Evolutionary conservation across 30 jellyfish, hydroid and myxozoan species (phyloP).

Genomic region (Pseudorhiza aurosa): DNA sequence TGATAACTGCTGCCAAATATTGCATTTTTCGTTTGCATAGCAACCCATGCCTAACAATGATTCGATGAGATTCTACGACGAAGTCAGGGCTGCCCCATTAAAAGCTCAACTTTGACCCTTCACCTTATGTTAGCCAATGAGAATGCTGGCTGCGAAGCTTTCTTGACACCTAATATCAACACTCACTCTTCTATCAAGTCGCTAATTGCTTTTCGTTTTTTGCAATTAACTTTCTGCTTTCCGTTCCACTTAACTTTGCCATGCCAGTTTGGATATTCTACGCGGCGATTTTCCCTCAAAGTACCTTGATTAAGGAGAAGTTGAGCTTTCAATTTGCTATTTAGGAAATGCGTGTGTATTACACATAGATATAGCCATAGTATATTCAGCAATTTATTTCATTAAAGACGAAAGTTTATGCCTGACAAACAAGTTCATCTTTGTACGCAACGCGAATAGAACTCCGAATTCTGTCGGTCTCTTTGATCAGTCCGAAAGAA

Average conservation of each 20-base stretch:
- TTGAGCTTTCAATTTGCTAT: slow-evolving; percentile 44
- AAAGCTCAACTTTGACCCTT: too few species aligned
- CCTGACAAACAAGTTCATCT: slow-evolving; percentile 61
- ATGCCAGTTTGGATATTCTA: slow-evolving; percentile 45
- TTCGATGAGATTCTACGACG: too few species aligned
- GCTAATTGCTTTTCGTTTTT: neutral
- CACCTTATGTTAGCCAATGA: too few species aligned
- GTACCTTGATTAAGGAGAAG: slow-evolving; percentile 15
- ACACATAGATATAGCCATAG: slow-evolving; percentile 7
- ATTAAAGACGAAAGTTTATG: slow-evolving; percentile 44
- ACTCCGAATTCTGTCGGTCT: slow-evolving; percentile 57
- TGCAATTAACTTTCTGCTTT: slow-evolving; percentile 6
- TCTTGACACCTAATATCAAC: neutral
- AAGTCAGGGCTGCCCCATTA: too few species aligned
- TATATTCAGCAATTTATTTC: slow-evolving; percentile 27
- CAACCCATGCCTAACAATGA: too few species aligned
- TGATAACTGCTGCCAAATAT: too few species aligned
- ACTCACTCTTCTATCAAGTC: neutral
- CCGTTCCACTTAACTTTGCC: slow-evolving; percentile 23
- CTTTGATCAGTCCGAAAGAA: slow-evolving; percentile 36
- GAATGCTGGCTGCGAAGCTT: too few species aligned
- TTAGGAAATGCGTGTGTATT: slow-evolving; percentile 16
- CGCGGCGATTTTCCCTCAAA: slow-evolving; percentile 24
- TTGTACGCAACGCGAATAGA: slow-evolving; percentile 46
- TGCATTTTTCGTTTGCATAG: too few species aligned